A percentile compares a stretch with the other conserved stretches of the same genome.
These are phyloP conservation scores for Lucifuga dentata DNA, from an alignment of 2,113 vertebrate species.

Conservation along the genomic window DNA sequence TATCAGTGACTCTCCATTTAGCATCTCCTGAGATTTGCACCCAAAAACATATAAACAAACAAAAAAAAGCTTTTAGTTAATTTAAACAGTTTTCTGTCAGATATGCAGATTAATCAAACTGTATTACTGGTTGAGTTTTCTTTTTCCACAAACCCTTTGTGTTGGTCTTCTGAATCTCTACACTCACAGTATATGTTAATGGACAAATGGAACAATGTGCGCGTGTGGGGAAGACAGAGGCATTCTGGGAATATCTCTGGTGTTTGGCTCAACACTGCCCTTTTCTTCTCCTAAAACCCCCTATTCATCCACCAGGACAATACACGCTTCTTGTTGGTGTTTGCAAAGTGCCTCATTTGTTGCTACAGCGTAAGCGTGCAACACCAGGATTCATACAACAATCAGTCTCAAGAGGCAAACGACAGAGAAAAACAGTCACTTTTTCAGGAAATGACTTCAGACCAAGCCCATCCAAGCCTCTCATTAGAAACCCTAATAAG, in stretches of 20 bases:
- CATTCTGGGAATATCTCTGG: constrained; percentile 84
- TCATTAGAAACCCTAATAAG: constrained; percentile 55
- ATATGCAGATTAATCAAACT: too few species aligned
- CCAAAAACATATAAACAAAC: too few species aligned
- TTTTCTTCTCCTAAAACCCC: constrained; percentile 83
- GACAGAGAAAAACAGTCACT: constrained; percentile 41
- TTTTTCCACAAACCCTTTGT: not conserved
- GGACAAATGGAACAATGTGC: constrained; percentile 72
- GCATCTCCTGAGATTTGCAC: too few species aligned
- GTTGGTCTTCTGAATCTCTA: constrained; percentile 34
- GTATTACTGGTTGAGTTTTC: too few species aligned
- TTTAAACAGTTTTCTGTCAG: too few species aligned
- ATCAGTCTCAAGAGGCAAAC: not conserved
- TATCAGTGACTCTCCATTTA: too few species aligned
- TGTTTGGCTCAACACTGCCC: constrained; percentile 80
- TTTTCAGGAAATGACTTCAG: constrained; percentile 29
- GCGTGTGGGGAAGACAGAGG: constrained; percentile 76
- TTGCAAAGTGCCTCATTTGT: constrained; percentile 47
- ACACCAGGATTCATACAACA: not conserved
- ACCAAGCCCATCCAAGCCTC: constrained; percentile 12
- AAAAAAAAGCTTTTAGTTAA: too few species aligned
- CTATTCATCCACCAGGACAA: constrained; percentile 82
- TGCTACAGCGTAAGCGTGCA: constrained; percentile 24
- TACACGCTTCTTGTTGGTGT: constrained; percentile 74
- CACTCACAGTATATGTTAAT: constrained; percentile 35